Conservation (phyloP, 2,888 invertebrate species). For the Eurois occulta region DNA sequence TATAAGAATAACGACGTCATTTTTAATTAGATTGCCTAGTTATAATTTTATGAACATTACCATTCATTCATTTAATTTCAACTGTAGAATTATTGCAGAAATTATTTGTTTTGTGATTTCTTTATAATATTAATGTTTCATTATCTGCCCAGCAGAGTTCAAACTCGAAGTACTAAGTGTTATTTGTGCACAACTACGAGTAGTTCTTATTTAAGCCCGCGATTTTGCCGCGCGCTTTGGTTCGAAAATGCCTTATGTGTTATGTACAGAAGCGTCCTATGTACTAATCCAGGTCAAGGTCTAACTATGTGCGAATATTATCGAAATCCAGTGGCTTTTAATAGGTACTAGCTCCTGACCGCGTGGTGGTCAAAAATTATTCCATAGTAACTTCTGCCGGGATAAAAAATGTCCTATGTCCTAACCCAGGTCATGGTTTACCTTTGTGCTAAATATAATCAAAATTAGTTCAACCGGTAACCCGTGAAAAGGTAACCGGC, state of each 20-base stretch:
- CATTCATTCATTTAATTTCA: background rate
- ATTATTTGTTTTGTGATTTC: background rate
- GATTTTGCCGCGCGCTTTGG: background rate
- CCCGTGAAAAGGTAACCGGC: background rate
- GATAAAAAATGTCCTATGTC: background rate
- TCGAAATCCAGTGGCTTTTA: background rate
- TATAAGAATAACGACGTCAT: constrained; percentile 16
- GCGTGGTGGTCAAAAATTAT: background rate
- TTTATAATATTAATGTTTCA: background rate
- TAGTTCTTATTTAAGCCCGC: background rate
- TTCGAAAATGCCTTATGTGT: background rate
- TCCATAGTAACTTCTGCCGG: background rate
- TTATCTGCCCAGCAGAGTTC: background rate
- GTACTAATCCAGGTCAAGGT: background rate
- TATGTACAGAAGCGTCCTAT: background rate
- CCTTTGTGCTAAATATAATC: background rate
- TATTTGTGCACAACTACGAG: background rate
- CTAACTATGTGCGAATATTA: background rate
- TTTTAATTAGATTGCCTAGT: constrained; percentile 16
- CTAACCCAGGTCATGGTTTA: background rate
- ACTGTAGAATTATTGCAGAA: background rate
- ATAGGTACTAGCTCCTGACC: background rate
- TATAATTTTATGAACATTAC: constrained; percentile 19
- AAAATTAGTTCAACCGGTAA: background rate
- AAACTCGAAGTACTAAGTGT: background rate